Evolutionary conservation across 2,797 vertebrate species (phyloP).

Genomic region (Hoplostethus atlanticus): DNA sequence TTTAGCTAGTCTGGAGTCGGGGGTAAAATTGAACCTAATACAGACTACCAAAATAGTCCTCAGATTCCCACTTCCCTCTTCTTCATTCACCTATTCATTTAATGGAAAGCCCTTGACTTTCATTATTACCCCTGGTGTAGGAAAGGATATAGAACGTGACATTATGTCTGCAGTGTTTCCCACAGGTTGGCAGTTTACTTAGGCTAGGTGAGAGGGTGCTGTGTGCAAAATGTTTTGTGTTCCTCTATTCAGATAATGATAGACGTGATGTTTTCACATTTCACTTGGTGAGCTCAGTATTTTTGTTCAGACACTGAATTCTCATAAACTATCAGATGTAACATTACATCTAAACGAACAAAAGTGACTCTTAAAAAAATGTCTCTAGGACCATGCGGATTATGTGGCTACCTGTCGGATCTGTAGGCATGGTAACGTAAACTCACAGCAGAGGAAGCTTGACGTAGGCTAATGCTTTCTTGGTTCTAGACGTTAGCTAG

Average conservation of each 20-base stretch:
- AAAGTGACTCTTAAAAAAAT: too few relatives aligned
- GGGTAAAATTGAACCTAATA: not conserved
- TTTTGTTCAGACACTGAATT: too few relatives aligned
- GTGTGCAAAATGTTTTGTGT: slow-evolving; percentile 38
- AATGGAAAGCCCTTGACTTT: slow-evolving; percentile 31
- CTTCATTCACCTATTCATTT: slow-evolving; percentile 9
- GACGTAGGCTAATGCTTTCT: too few relatives aligned
- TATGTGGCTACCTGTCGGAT: too few relatives aligned
- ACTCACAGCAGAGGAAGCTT: too few relatives aligned
- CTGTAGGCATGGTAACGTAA: too few relatives aligned
- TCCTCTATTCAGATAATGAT: slow-evolving; percentile 11
- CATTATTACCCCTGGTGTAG: not conserved
- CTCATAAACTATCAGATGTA: too few relatives aligned
- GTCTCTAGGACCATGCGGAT: too few relatives aligned
- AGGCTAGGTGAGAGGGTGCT: not conserved
- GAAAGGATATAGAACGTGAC: slow-evolving; percentile 22
- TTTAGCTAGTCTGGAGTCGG: slow-evolving; percentile 6
- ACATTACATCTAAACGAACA: too few relatives aligned
- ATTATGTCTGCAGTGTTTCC: slow-evolving; percentile 26
- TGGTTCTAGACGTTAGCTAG: too few relatives aligned
- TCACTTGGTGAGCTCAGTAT: too few relatives aligned
- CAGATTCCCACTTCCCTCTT: slow-evolving; percentile 37
- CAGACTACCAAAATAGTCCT: slow-evolving; percentile 1
- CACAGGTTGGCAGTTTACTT: slow-evolving; percentile 44
- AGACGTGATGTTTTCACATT: too few relatives aligned